A percentile compares a stretch with the other conserved stretches of the same genome.
These are phyloP conservation scores for Penelope pileata DNA, from an alignment of 2,113 vertebrate species.

Conservation along the genomic window DNA sequence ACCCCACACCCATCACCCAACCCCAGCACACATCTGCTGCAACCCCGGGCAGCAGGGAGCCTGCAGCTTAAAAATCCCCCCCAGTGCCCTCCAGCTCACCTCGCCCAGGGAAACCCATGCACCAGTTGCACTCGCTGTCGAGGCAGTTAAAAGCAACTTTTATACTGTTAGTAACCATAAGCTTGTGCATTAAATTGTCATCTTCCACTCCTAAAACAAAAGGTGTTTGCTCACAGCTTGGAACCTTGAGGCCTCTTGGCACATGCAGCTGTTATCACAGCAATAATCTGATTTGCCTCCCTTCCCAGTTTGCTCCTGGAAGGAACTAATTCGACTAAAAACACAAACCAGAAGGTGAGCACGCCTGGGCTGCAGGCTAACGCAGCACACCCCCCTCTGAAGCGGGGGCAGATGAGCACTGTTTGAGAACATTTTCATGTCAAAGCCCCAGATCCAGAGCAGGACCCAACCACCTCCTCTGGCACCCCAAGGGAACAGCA, in stretches of 20 bases:
- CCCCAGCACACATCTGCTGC: neutral
- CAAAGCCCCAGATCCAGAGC: neutral
- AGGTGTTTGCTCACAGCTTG: conserved; percentile 53
- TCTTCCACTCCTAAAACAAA: conserved; percentile 40
- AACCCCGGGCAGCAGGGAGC: neutral
- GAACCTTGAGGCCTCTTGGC: conserved; percentile 64
- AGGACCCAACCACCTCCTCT: neutral
- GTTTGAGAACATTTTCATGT: neutral
- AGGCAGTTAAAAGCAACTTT: neutral
- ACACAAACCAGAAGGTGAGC: conserved; percentile 2
- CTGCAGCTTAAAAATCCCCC: too few species aligned
- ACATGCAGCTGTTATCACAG: conserved; percentile 42
- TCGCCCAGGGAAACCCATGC: neutral
- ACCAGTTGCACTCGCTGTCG: neutral
- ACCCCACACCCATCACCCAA: neutral
- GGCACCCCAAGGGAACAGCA: neutral
- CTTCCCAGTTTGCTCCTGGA: conserved; percentile 60
- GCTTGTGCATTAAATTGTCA: neutral
- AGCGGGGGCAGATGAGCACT: neutral
- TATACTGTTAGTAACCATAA: neutral
- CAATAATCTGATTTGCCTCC: conserved; percentile 56
- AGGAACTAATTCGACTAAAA: conserved; percentile 29
- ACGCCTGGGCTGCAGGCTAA: neutral
- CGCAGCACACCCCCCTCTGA: neutral
- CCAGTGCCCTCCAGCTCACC: neutral